Percentiles rank a stretch among this genome's conserved stretches.
These are phyloP conservation scores for Castor canadensis DNA, from an alignment of 2,113 vertebrate genomes.

Conservation along the genomic window DNA sequence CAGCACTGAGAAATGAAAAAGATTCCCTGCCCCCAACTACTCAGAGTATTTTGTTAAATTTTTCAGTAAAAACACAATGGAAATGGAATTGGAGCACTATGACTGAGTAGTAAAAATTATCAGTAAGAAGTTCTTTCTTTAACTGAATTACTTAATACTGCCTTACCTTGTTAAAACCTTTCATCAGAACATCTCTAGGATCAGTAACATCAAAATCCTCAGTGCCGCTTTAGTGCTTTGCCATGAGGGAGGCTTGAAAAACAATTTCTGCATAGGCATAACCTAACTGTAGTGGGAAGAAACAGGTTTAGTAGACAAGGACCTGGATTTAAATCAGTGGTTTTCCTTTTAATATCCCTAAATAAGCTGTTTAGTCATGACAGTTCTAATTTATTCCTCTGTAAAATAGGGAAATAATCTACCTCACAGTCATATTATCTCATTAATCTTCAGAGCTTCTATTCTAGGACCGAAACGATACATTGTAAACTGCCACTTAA, in stretches of 20 bases:
- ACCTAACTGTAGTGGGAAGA: background rate
- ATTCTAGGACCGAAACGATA: background rate
- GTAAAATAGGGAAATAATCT: background rate
- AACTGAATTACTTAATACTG: background rate
- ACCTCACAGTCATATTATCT: background rate
- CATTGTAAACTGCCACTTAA: background rate
- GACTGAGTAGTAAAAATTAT: background rate
- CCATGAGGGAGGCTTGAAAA: background rate
- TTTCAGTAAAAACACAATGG: slow-evolving; percentile 12
- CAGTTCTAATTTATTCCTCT: background rate
- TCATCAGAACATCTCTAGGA: background rate
- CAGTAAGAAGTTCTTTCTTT: background rate
- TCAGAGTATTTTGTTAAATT: background rate
- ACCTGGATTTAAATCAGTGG: background rate
- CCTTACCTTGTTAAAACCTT: background rate
- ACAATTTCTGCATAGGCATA: background rate
- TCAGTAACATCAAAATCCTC: background rate
- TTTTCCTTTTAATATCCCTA: background rate
- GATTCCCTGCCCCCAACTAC: background rate
- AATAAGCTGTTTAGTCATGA: background rate
- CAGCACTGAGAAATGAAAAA: background rate
- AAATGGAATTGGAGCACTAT: background rate
- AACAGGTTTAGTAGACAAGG: background rate
- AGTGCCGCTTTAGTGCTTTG: background rate
- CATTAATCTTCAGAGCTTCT: slow-evolving; percentile 4